Percentiles rank a stretch among this genome's conserved stretches.
Evolutionary conservation across 2,113 vertebrate genomes (phyloP).

Genomic region (Gymnocephalus cernua): DNA sequence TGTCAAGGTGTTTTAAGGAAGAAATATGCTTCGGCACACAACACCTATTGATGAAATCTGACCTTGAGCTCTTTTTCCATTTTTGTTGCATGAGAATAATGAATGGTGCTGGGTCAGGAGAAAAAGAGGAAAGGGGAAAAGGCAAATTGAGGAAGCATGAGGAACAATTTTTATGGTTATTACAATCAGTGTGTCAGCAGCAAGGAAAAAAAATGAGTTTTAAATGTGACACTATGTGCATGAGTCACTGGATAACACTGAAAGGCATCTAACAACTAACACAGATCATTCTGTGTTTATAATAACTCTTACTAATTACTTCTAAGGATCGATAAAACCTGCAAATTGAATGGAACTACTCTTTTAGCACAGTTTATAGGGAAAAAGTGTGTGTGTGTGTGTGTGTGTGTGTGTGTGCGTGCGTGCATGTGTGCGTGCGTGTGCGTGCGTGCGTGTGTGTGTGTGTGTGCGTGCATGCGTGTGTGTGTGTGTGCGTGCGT

Average conservation of each 20-base stretch:
- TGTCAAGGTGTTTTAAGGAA: slow-evolving; percentile 81
- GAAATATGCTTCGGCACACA: slow-evolving; percentile 76
- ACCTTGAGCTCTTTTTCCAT: slow-evolving; percentile 73
- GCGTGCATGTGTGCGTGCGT: not conserved
- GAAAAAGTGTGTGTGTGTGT: not conserved
- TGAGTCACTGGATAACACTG: slow-evolving; percentile 38
- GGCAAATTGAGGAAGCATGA: slow-evolving; percentile 41
- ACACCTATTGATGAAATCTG: slow-evolving; percentile 75
- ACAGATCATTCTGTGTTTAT: slow-evolving; percentile 66
- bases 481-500: not conserved
- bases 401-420: slow-evolving; percentile 30
- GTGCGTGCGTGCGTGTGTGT: not conserved
- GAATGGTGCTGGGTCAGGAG: slow-evolving; percentile 67
- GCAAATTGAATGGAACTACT: slow-evolving; percentile 58
- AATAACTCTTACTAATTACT: slow-evolving; percentile 72
- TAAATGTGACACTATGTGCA: slow-evolving; percentile 30
- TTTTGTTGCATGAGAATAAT: slow-evolving; percentile 68
- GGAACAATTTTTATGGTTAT: slow-evolving; percentile 61
- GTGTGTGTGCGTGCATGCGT: no score
- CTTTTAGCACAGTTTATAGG: slow-evolving; percentile 56
- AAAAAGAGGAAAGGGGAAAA: slow-evolving; percentile 8
- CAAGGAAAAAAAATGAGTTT: slow-evolving; percentile 34
- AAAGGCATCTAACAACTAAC: slow-evolving; percentile 34
- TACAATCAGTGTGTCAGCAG: slow-evolving; percentile 55
- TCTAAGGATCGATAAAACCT: slow-evolving; percentile 56